Conservation (phyloP, 2,888 invertebrate species). For the Chorisops tibialis region DNA sequence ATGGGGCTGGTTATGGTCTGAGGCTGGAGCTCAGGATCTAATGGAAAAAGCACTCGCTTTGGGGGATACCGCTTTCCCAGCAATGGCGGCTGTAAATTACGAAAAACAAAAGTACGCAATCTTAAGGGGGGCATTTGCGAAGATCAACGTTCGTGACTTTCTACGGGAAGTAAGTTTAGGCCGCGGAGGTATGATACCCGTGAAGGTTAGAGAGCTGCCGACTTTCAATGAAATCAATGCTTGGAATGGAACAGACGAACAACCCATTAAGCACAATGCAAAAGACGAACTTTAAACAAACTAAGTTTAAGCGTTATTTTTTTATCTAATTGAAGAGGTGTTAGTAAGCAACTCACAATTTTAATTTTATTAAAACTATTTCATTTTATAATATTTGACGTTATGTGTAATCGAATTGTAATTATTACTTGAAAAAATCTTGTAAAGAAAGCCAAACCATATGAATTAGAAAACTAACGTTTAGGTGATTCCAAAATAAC, state of each 20-base stretch:
- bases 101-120: conserved; percentile 96
- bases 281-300: no score
- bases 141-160: conserved; percentile 94
- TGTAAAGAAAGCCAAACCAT: no score
- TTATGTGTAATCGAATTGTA: no score
- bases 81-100: conserved; percentile 93
- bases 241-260: conserved; percentile 96
- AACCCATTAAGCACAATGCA: conserved; percentile 66
- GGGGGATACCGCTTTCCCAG: conserved; percentile 98
- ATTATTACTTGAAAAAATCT: no score
- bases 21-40: conserved; percentile 79
- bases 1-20: conserved; percentile 99
- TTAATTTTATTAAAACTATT: no score
- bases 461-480: no score
- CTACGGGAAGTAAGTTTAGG: conserved; percentile 89
- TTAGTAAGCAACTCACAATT: no score
- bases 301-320: no score
- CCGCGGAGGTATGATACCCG: conserved; percentile 84
- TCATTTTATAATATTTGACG: no score
- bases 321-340: no score
- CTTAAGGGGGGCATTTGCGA: conserved; percentile 89
- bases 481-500: no score
- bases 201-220: conserved; percentile 79
- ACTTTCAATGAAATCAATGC: conserved; percentile 63
- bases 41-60: conserved; percentile 89